These are phyloP conservation scores for Mallotus villosus DNA, from an alignment of 2,797 vertebrate genomes.

Conservation along the genomic window DNA sequence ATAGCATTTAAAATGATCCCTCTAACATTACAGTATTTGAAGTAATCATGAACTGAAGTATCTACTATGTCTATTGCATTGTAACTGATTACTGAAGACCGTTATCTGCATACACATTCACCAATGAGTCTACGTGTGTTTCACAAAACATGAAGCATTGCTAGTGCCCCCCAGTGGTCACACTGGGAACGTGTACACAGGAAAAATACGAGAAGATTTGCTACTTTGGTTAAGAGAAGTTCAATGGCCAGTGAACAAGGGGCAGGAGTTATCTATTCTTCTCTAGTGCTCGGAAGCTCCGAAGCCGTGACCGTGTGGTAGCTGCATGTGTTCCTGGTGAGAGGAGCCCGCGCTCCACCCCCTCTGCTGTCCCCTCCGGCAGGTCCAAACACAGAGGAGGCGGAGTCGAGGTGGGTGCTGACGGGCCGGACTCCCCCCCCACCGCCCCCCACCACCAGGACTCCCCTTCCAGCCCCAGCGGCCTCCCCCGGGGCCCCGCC, in stretches of 20 bases:
- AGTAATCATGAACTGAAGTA: too few species aligned
- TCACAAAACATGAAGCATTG: constrained; percentile 8
- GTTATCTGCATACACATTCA: neutral
- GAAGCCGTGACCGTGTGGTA: constrained; percentile 4
- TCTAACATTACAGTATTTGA: too few species aligned
- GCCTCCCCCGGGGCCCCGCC: neutral
- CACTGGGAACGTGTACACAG: neutral
- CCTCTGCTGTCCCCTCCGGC: neutral
- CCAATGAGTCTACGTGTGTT: neutral
- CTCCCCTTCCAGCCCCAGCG: constrained; percentile 17
- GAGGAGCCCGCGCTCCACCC: neutral
- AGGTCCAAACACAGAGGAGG: constrained; percentile 22
- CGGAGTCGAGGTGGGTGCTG: constrained; percentile 7
- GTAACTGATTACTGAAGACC: too few species aligned
- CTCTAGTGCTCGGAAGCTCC: neutral
- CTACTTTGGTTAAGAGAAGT: neutral
- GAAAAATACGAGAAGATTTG: neutral
- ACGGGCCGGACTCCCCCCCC: constrained; percentile 13
- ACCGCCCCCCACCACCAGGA: constrained; percentile 36
- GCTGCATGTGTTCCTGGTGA: neutral
- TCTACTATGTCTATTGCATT: too few species aligned
- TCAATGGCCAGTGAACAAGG: neutral
- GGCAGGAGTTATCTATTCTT: neutral
- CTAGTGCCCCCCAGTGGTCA: constrained; percentile 16
- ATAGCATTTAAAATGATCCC: too few species aligned